These are phyloP conservation scores for Amiota mariae DNA, from an alignment of 2,888 invertebrate species.

Conservation along the genomic window DNA sequence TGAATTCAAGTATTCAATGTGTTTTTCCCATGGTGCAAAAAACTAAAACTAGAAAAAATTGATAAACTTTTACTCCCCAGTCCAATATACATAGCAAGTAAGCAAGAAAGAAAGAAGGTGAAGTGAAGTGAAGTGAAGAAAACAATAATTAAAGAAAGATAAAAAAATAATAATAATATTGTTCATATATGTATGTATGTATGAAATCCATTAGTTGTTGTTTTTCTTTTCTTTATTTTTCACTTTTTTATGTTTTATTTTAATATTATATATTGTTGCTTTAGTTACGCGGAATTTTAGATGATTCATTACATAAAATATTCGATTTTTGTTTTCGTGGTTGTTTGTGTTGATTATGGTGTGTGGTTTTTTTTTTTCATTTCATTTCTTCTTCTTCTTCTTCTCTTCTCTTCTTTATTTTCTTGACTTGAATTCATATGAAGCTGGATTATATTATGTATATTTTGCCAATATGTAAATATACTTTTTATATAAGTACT, in stretches of 20 bases:
- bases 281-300: constrained; percentile 56
- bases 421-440: neutral
- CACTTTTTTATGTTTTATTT: neutral
- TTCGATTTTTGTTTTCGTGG: constrained; percentile 2
- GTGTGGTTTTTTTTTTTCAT: neutral
- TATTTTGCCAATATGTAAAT: neutral
- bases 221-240: neutral
- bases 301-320: constrained; percentile 52
- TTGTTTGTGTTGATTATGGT: constrained; percentile 5
- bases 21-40: too few species aligned
- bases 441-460: neutral
- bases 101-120: too few species aligned
- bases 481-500: neutral
- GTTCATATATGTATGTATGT: constrained; percentile 11
- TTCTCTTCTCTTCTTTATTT: neutral
- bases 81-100: too few species aligned
- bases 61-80: too few species aligned
- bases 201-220: neutral
- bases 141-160: too few species aligned
- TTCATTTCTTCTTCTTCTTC: too few species aligned
- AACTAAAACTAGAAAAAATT: too few species aligned
- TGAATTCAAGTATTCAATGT: too few species aligned
- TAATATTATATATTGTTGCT: constrained; percentile 25
- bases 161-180: neutral
- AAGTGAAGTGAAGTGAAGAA: too few species aligned